Percentiles rank a stretch among this genome's conserved stretches.
Evolutionary conservation across 2,113 vertebrate genomes (phyloP).

Genomic region (Mesoclemmys tuberculata): DNA sequence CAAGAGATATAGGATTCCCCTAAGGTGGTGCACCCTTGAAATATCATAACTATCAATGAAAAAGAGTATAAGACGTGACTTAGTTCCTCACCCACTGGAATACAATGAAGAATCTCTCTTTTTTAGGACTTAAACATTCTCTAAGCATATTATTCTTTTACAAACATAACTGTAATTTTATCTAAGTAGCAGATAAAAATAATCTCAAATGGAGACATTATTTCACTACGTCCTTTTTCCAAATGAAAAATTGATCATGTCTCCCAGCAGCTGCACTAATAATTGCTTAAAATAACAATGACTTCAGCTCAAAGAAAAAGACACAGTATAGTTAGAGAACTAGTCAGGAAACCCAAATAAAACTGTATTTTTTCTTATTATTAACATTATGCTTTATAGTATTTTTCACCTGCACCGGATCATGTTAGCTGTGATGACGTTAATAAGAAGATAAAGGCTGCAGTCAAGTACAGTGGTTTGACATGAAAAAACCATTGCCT

Average conservation of each 20-base stretch:
- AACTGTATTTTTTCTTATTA: constrained; percentile 69
- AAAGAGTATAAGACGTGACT: background rate
- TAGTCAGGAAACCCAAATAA: constrained; percentile 68
- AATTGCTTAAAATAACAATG: constrained; percentile 71
- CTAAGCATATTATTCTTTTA: background rate
- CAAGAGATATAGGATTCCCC: background rate
- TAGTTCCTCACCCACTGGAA: constrained; percentile 7
- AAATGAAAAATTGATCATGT: constrained; percentile 57
- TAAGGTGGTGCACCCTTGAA: background rate
- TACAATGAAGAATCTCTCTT: background rate
- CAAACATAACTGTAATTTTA: constrained; percentile 42
- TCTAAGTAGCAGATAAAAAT: background rate
- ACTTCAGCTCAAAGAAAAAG: constrained; percentile 47
- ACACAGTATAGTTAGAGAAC: constrained; percentile 42
- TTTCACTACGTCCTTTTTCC: constrained; percentile 31
- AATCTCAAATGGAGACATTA: constrained; percentile 35
- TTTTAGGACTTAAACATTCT: background rate
- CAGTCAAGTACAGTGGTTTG: constrained; percentile 54
- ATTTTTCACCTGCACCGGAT: constrained; percentile 66
- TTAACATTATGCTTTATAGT: constrained; percentile 62
- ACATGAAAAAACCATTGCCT: constrained; percentile 39
- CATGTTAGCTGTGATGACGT: constrained; percentile 34
- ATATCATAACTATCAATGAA: background rate
- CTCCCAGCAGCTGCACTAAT: constrained; percentile 65
- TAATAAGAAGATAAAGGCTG: constrained; percentile 59